These are phyloP conservation scores for Zelostemma sp. DNA, from an alignment of 1,140 invertebrate genomes.

Conservation along the genomic window DNA sequence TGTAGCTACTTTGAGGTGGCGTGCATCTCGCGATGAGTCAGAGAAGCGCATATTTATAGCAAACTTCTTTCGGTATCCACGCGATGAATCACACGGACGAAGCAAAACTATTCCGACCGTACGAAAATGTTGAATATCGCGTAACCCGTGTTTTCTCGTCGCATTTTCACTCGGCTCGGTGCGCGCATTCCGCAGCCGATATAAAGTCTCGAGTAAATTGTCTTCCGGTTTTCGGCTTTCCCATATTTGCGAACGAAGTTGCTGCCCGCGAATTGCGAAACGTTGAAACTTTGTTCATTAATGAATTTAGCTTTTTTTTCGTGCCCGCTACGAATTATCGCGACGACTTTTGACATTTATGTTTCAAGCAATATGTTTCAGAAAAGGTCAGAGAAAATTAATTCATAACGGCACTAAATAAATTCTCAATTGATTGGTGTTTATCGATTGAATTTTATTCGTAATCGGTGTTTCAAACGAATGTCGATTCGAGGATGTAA, in stretches of 20 bases:
- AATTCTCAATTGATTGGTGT: no score
- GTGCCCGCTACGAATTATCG: no score
- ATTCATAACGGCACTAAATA: not conserved
- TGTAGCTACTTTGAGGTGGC: not conserved
- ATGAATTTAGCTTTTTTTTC: no score
- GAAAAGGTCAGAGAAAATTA: slow-evolving; percentile 1
- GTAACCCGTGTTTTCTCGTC: slow-evolving; percentile 10
- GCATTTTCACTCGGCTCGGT: not conserved
- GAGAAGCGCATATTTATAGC: slow-evolving; percentile 48
- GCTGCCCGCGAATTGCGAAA: no score
- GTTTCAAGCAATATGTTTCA: not conserved
- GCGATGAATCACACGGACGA: slow-evolving; percentile 15
- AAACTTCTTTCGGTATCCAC: slow-evolving; percentile 11
- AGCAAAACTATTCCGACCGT: slow-evolving; percentile 16
- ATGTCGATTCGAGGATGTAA: no score
- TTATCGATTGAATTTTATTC: no score
- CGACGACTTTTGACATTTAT: not conserved
- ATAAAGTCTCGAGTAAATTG: not conserved
- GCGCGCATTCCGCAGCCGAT: not conserved
- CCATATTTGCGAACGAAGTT: no score
- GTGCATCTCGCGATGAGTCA: slow-evolving; percentile 37
- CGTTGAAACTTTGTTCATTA: no score
- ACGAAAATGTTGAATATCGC: slow-evolving; percentile 1
- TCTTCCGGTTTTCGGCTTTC: no score
- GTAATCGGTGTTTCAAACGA: no score